Percentiles rank a stretch among this genome's conserved stretches.
These are phyloP conservation scores for Xiphophorus maculatus DNA, from an alignment of 2,113 vertebrate species.

Conservation along the genomic window DNA sequence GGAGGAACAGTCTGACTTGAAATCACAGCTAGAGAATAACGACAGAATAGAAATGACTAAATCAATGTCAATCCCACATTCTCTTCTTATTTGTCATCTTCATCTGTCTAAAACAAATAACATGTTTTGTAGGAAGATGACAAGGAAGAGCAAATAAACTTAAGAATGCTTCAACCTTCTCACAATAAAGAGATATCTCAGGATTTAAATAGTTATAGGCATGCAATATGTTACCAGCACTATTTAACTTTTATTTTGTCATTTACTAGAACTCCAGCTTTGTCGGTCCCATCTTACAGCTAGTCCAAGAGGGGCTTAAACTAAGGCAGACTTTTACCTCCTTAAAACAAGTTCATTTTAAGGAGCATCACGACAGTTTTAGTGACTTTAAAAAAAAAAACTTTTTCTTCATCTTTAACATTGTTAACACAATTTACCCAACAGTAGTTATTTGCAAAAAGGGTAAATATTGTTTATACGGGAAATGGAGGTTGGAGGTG, in stretches of 20 bases:
- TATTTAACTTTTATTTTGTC: background rate
- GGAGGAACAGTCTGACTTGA: background rate
- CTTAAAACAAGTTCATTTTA: background rate
- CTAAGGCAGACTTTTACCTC: background rate
- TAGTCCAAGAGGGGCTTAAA: background rate
- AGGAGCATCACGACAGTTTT: background rate
- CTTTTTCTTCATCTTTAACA: background rate
- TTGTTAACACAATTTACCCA: no score
- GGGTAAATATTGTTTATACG: no score
- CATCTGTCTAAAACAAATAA: background rate
- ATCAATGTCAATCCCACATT: background rate
- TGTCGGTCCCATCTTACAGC: background rate
- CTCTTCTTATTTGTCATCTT: slow-evolving; percentile 1
- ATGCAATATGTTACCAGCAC: background rate
- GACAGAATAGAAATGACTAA: background rate
- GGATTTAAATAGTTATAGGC: background rate
- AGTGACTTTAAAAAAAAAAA: no score
- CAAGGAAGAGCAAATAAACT: background rate
- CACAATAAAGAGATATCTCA: background rate
- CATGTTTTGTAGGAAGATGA: background rate
- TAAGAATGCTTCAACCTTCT: background rate
- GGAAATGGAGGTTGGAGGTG: background rate
- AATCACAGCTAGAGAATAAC: background rate
- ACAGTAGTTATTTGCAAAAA: background rate
- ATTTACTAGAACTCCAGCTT: background rate